Conservation (phyloP, 2,113 vertebrate species). For the Caretta caretta region DNA sequence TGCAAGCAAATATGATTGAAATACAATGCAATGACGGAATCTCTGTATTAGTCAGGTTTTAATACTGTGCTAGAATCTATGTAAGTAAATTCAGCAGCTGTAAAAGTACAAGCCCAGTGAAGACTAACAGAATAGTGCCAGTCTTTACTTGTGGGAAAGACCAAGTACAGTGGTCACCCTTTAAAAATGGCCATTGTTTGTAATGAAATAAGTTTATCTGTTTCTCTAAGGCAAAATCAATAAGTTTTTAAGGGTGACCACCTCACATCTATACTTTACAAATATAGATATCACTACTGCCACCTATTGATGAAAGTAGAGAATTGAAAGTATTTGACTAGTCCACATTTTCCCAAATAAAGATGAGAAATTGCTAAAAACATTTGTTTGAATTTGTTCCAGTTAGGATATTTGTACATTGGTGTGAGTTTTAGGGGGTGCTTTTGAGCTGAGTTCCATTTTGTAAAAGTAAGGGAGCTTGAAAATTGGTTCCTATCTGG, state of each 20-base stretch:
- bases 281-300: constrained; percentile 65
- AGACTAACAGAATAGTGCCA: neutral
- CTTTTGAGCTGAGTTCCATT: neutral
- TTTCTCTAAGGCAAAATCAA: neutral
- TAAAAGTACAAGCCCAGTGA: neutral
- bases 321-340: constrained; percentile 35
- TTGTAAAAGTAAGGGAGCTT: neutral
- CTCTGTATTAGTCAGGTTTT: neutral
- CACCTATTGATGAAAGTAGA: constrained; percentile 62
- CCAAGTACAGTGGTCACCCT: neutral
- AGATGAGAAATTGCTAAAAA: neutral
- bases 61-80: neutral
- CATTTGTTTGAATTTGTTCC: neutral
- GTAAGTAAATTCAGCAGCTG: neutral
- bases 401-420: neutral
- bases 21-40: neutral
- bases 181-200: neutral
- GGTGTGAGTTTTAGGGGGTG: neutral
- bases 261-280: neutral
- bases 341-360: neutral
- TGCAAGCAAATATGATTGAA: neutral
- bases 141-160: neutral
- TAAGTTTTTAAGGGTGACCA: neutral
- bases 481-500: neutral
- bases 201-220: neutral